These are phyloP conservation scores for Acanthosoma haemorrhoidale DNA, from an alignment of 2,888 invertebrate genomes.

Conservation along the genomic window DNA sequence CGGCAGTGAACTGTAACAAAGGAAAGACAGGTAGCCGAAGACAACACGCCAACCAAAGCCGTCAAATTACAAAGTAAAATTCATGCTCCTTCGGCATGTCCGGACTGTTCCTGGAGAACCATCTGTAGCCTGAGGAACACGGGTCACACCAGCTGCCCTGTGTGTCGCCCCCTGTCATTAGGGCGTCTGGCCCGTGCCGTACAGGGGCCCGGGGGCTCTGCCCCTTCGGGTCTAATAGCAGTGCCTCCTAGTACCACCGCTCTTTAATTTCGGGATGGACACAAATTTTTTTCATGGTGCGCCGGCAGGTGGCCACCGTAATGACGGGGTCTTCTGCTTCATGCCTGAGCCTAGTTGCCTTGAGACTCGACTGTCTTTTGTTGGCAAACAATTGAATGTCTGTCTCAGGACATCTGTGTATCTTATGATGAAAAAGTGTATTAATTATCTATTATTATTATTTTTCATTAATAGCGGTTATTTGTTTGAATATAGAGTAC, in stretches of 20 bases:
- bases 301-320: slow-evolving; percentile 17
- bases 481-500: no score
- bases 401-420: no score
- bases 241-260: not conserved
- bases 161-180: not conserved
- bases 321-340: slow-evolving; percentile 1
- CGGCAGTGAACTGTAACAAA: not conserved
- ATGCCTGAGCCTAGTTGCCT: not conserved
- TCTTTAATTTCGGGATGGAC: slow-evolving; percentile 19
- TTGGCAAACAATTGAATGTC: not conserved
- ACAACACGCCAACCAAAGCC: not conserved
- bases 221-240: not conserved
- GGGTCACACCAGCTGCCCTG: not conserved
- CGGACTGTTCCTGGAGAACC: no score
- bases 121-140: no score
- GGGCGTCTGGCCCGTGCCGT: not conserved
- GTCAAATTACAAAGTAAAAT: not conserved
- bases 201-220: not conserved
- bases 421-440: no score
- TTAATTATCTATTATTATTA: no score
- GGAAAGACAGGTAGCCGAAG: not conserved
- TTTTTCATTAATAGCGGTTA: no score
- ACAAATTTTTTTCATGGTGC: slow-evolving; percentile 8
- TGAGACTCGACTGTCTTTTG: not conserved
- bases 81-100: no score